Conservation (phyloP, 2,113 vertebrate species). For the Empidonax alnorum region DNA sequence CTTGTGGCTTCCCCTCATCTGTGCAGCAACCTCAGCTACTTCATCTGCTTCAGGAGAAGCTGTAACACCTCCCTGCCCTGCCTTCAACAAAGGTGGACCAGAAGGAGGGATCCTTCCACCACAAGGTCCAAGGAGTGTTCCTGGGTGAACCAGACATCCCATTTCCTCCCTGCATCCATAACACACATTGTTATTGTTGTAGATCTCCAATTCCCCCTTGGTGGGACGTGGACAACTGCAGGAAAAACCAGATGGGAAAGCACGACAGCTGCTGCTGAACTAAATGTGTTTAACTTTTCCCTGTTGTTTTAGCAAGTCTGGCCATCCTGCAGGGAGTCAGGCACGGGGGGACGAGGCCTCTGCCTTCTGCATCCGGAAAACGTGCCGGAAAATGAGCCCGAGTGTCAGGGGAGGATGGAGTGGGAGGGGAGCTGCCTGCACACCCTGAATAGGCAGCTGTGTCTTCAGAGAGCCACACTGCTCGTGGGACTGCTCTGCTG, state of each 20-base stretch:
- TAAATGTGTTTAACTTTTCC: not conserved
- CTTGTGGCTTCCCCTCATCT: not conserved
- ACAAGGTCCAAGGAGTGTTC: not conserved
- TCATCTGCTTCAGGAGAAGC: not conserved
- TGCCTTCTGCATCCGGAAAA: not conserved
- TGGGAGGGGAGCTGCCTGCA: slow-evolving; percentile 19
- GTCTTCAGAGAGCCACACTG: not conserved
- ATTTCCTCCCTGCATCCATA: not conserved
- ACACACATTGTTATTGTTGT: not conserved
- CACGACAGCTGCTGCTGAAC: not conserved
- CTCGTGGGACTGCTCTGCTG: not conserved
- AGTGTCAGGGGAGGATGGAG: not conserved
- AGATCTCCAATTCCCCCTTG: not conserved
- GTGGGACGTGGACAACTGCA: not conserved
- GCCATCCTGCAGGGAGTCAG: not conserved
- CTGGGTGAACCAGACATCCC: not conserved
- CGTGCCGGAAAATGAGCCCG: not conserved
- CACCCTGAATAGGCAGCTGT: not conserved
- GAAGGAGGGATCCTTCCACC: not conserved
- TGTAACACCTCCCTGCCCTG: not conserved
- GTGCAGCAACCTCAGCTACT: not conserved
- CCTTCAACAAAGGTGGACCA: not conserved
- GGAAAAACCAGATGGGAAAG: not conserved
- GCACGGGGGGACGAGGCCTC: not conserved
- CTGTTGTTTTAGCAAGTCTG: not conserved